Conservation (phyloP, 2,113 vertebrate species). For the Caranx melampygus region DNA sequence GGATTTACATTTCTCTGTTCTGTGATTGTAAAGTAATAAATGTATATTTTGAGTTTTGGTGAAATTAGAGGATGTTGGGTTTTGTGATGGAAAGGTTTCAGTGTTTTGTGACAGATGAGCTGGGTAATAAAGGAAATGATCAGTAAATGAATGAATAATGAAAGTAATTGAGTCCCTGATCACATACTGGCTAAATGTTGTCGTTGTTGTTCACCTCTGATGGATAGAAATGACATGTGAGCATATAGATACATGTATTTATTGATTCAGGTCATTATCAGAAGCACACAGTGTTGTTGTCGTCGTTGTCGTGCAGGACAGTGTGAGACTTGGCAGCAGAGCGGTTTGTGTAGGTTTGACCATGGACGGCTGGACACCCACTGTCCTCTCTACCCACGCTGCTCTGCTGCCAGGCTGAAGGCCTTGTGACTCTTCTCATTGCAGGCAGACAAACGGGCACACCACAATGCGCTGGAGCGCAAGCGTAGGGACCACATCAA, state of each 20-base stretch:
- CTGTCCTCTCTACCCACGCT: conserved; percentile 57
- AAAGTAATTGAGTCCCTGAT: not conserved
- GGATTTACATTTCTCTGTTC: too few relatives aligned
- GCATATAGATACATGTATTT: not conserved
- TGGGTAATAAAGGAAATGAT: not conserved
- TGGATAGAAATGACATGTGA: not conserved
- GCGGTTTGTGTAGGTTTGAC: conserved; percentile 37
- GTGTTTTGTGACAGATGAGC: not conserved
- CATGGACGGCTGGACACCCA: conserved; percentile 21
- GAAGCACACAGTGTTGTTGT: not conserved
- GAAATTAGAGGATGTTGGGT: not conserved
- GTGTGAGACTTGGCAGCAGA: conserved; percentile 42
- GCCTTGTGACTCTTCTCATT: conserved; percentile 76
- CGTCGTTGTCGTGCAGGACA: not conserved
- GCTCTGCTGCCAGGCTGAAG: conserved; percentile 71
- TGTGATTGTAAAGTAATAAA: not conserved
- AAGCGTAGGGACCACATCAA: conserved; percentile 99
- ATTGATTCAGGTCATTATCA: not conserved
- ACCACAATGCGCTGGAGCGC: conserved; percentile 99
- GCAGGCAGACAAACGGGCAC: conserved; percentile 98
- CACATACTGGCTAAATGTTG: not conserved
- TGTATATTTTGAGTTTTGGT: not conserved
- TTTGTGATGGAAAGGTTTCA: not conserved
- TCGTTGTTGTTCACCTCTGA: not conserved
- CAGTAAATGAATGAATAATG: not conserved